Evolutionary conservation across 92 coral and sea anemone species (phyloP).

Genomic region (Porites rus): DNA sequence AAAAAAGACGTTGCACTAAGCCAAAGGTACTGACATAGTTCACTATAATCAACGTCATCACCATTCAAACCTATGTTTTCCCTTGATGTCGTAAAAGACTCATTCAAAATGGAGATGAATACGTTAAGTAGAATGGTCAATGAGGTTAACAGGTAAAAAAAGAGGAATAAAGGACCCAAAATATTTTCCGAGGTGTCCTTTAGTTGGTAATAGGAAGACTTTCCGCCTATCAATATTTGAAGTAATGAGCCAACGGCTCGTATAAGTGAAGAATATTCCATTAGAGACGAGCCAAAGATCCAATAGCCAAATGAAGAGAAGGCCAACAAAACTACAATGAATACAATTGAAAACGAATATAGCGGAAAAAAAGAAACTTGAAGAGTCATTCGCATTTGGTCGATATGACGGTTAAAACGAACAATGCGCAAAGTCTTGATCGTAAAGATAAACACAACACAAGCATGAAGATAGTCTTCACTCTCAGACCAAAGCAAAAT

Average conservation of each 20-base stretch:
- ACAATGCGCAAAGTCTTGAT: constrained; percentile 72
- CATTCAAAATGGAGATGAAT: constrained; percentile 73
- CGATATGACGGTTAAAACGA: constrained; percentile 80
- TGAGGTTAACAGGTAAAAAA: constrained; percentile 61
- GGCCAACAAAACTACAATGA: constrained; percentile 67
- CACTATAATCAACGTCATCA: constrained; percentile 19
- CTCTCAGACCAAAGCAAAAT: constrained; percentile 67
- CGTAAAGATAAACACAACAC: constrained; percentile 74
- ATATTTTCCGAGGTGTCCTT: constrained; percentile 46
- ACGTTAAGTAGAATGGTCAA: constrained; percentile 62
- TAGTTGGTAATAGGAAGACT: constrained; percentile 55
- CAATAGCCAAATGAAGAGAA: constrained; percentile 81
- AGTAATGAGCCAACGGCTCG: constrained; percentile 63
- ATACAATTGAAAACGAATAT: constrained; percentile 64
- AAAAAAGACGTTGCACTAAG: background rate
- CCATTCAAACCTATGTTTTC: constrained; percentile 20
- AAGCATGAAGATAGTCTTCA: constrained; percentile 70
- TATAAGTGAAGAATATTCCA: constrained; percentile 70
- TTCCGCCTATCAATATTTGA: constrained; percentile 75
- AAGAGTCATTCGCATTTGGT: constrained; percentile 73
- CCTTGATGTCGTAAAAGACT: constrained; percentile 62
- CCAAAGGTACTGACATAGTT: constrained; percentile 2
- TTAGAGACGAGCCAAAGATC: constrained; percentile 70
- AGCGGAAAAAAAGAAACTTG: constrained; percentile 65
- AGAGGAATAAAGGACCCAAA: constrained; percentile 70